A percentile compares a stretch with the other conserved stretches of the same genome.
These are phyloP conservation scores for Fundulus diaphanus DNA, from an alignment of 2,797 vertebrate genomes.

Conservation along the genomic window DNA sequence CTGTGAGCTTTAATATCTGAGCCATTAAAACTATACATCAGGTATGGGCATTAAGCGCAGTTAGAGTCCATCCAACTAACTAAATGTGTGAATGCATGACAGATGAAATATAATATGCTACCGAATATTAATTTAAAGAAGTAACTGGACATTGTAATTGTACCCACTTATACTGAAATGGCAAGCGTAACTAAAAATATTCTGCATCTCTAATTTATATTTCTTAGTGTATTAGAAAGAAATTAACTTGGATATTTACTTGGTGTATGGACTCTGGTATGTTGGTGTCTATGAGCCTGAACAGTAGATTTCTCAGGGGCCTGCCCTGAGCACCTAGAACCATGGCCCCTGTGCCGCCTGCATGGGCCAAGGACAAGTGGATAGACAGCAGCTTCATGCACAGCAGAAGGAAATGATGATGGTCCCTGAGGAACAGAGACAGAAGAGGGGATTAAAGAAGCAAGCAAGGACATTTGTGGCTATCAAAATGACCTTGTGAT, in stretches of 20 bases:
- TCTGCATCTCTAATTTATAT: background rate
- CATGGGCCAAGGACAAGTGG: conserved; percentile 86
- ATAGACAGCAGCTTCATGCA: conserved; percentile 87
- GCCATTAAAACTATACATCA: background rate
- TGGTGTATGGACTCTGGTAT: conserved; percentile 86
- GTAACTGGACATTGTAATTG: background rate
- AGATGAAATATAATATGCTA: background rate
- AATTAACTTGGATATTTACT: conserved; percentile 59
- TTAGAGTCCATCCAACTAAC: background rate
- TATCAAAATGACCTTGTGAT: background rate
- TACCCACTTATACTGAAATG: background rate
- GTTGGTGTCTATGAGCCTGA: conserved; percentile 85
- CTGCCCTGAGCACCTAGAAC: conserved; percentile 84
- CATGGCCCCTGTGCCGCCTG: conserved; percentile 83
- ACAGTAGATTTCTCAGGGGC: conserved; percentile 85
- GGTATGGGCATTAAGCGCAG: background rate
- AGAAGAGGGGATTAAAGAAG: conserved; percentile 1
- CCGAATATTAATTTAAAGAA: background rate
- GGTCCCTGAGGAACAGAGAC: conserved; percentile 74
- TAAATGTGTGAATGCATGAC: background rate
- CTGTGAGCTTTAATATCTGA: background rate
- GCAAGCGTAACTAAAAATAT: background rate
- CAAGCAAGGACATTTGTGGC: background rate
- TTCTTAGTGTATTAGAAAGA: background rate
- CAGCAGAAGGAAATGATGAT: conserved; percentile 85